Percentiles rank a stretch among this genome's conserved stretches.
Conservation (phyloP, 2,888 invertebrate species). For the Steromphala cineraria region DNA sequence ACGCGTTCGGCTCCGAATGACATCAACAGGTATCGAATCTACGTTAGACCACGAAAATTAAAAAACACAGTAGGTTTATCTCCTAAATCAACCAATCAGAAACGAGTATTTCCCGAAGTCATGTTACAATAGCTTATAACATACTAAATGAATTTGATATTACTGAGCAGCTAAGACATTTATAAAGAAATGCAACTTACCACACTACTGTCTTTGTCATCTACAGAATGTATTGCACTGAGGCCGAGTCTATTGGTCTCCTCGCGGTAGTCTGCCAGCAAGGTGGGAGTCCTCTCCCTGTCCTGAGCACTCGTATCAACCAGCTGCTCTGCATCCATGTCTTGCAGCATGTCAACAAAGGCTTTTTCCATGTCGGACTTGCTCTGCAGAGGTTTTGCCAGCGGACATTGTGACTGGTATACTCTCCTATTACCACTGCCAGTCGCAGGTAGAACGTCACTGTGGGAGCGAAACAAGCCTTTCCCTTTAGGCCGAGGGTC, state of each 20-base stretch:
- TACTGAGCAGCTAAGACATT: not conserved
- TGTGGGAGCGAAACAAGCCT: not conserved
- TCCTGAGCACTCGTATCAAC: too few species aligned
- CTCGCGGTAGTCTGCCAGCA: too few species aligned
- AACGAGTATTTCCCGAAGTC: too few species aligned
- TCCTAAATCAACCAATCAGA: too few species aligned
- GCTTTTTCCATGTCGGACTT: constrained; percentile 34
- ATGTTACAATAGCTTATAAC: too few species aligned
- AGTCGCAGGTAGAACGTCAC: not conserved
- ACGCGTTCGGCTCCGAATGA: too few species aligned
- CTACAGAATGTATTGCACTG: not conserved
- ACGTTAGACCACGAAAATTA: too few species aligned
- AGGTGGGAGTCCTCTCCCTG: too few species aligned
- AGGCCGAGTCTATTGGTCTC: not conserved
- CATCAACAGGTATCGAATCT: too few species aligned
- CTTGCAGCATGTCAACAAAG: constrained; percentile 35
- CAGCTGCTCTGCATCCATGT: constrained; percentile 24
- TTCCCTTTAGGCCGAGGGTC: not conserved
- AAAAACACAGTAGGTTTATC: too few species aligned
- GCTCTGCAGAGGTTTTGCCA: not conserved
- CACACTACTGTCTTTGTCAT: not conserved
- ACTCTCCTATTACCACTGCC: not conserved
- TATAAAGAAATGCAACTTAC: not conserved
- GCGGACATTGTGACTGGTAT: not conserved
- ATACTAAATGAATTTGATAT: too few species aligned